Evolutionary conservation across 1,140 invertebrate species (phyloP), one percentile per base, ranked within the genome.

Genomic region (Scaptomyza pallida): DNA sequence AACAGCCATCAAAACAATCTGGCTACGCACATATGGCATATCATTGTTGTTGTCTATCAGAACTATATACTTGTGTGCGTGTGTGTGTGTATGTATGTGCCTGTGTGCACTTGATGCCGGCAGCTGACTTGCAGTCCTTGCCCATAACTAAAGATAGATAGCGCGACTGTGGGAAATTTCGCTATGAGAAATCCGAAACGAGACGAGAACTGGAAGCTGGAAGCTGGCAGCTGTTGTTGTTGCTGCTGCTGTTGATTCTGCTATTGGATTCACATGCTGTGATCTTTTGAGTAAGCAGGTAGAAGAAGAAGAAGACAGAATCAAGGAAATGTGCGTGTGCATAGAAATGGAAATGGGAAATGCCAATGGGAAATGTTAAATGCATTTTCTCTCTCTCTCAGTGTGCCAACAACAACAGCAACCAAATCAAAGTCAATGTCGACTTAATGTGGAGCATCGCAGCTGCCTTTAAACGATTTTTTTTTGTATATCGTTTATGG

Each of bases 51-150:
- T 55, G 64, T 54, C 48, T 71, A 40, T 44, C 47, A 55, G 37
- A 62, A 30, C 26, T 30, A 9, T 74, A 71, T 56, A 69, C n/a
- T n/a, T n/a, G n/a, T n/a, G n/a, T n/a, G 23, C 5, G 6, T 75
- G 33, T 8, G 12, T 37, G 33, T n/a, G 33, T 37, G 33, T 37
- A 6, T 30, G 33, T n/a, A 12, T n/a, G 33, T 37, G 10, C 5
- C 57, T 55, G 59, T 67, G 69, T 83, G 60, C 79, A 79, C 75
- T 79, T 85, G 79, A 83, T 78, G 57, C 75, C 44, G 55, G 78
- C 78, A 81, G 78, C 78, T 81, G 78, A 81, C 78, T 81, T 82
- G 78, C 78, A 81, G 78, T 83, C 79, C 78, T 82, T 43, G 59
- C 19, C 50, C 56, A 65, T 60, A 62, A 61, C 54, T 57, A 64